Base-by-base conservation (phyloP, 2,888 invertebrate genomes). In the Andrena fulva region DNA sequence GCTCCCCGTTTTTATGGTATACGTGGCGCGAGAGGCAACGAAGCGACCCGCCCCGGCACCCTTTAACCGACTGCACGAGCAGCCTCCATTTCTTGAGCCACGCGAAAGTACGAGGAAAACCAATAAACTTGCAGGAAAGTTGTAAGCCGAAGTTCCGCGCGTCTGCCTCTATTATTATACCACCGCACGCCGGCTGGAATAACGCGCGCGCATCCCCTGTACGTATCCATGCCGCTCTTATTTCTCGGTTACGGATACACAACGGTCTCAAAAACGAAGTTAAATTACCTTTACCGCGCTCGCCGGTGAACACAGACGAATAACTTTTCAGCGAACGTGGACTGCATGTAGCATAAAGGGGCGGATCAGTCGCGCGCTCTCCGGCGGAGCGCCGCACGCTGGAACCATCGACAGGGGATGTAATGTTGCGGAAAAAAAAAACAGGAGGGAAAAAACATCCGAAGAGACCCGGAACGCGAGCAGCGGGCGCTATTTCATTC, bases 41-140 rank as follows among this genome's bases (percentile, higher is more conserved):
- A 68, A 50, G 68, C 31, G 67, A 63, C 4, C 20, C 29, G n/a
- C 12, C 52, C 12, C 52, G 63, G 48, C 20, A 67, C 60, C 7
- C 48, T 69, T 76, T 42, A 59, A 66, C 31, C 75, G 70, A 66
- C 52, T 48, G 63, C 54, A 35, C 62, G 31, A 35, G 56, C 48
- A 50, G 33, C 77, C 64, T 48, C 69, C 52, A 59, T 70, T 82
- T 80, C 82, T 77, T 67, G 35, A 60, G 84, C 67, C 71, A 79
- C 64, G 54, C 72, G 69, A 69, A 79, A 60, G 70, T 71, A 69
- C 79, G 75, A 80, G 35, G 78, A 67, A 74, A 82, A 77, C 84
- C 84, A 77, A 83, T 84, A 83, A 84, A 84, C 83, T 83, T 70
- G 56, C 75, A 77, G 84, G 83, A 84, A 84, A 84, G 84, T 84